A percentile compares a stretch with the other conserved stretches of the same genome.
Evolutionary conservation across 2,113 vertebrate genomes (phyloP).

Genomic region (Sitta europaea): DNA sequence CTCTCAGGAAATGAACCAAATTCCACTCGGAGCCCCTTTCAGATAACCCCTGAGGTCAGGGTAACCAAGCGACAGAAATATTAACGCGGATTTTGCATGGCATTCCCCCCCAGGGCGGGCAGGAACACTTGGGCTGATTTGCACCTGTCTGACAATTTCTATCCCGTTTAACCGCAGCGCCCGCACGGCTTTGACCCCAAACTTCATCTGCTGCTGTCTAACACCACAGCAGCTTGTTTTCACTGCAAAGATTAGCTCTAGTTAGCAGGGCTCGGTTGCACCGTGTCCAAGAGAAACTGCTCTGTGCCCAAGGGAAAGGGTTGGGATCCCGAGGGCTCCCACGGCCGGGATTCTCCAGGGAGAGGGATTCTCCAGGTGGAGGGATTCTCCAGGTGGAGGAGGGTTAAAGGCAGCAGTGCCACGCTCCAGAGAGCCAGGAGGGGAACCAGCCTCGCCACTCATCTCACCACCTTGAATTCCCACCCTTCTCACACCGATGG

Average conservation of each 20-base stretch:
- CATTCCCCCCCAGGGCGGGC: neutral
- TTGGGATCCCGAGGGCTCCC: rapidly evolving
- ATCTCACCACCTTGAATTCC: constrained; percentile 43
- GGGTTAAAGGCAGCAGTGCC: neutral
- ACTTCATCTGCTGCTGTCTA: neutral
- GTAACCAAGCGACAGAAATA: constrained; percentile 42
- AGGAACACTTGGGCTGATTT: neutral
- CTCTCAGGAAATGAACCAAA: constrained; percentile 54
- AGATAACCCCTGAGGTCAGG: constrained; percentile 57
- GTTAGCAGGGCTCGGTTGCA: neutral
- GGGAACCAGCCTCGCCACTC: neutral
- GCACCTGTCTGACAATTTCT: constrained; percentile 25
- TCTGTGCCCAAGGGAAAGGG: neutral
- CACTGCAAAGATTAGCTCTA: neutral
- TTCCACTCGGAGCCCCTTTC: constrained; percentile 37
- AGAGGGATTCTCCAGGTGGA: neutral
- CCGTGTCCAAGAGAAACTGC: neutral
- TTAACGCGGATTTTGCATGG: neutral
- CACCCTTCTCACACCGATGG: constrained; percentile 63
- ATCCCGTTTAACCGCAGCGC: neutral
- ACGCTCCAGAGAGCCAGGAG: neutral
- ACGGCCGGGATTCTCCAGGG: neutral
- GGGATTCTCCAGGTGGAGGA: rapidly evolving
- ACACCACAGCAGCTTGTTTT: neutral
- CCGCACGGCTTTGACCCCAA: neutral